Evolutionary conservation across 2,797 vertebrate species (phyloP), one percentile per base, ranked within the genome.

Genomic region (Megaceryle alcyon): DNA sequence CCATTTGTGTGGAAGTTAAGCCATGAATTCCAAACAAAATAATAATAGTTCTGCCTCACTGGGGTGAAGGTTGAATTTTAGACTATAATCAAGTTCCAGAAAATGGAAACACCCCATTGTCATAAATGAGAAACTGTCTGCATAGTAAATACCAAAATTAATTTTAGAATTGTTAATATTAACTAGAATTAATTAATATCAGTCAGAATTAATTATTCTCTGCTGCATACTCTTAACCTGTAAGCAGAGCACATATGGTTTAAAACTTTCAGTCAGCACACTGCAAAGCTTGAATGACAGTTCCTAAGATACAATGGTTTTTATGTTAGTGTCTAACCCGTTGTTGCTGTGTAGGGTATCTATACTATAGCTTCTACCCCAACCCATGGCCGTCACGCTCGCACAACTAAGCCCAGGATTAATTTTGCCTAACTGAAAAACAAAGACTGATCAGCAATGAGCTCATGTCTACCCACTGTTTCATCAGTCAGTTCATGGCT

Each of bases 381-480:
- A 57, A 17, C 60, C 81, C 75, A 20, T 2, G 33, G 35, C 31
- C 37, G 25, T 25, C 46, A 7, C 1, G 7, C 23, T 60, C 1
- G 2, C 59, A 39, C 41, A 71, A 18, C 33, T 18, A n/a, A 94
- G 63, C n/a, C 26, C 70, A 37, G 77, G 35, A 56, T 63, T 41
- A 12, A 28, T 44, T 80, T 20, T 26, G 29, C 51, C 56, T 13
- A 5, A 13, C 59, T 21, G 69, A 65, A 39, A 72, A 41, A 9
- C 2, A 6, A 41, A 51, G 28, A 2, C 10, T 6, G 48, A 17
- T 75, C 26, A 59, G 73, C 64, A n/a, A 19, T 51, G 54, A 79
- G 35, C 59, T 54, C 0, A 0, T 23, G 14, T 3, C 13, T 66
- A 12, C 21, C 41, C 1, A 0, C 1, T 5, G 43, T 48, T 71